Conservation (phyloP, 2,888 invertebrate species). For the Erebia ligea region DNA sequence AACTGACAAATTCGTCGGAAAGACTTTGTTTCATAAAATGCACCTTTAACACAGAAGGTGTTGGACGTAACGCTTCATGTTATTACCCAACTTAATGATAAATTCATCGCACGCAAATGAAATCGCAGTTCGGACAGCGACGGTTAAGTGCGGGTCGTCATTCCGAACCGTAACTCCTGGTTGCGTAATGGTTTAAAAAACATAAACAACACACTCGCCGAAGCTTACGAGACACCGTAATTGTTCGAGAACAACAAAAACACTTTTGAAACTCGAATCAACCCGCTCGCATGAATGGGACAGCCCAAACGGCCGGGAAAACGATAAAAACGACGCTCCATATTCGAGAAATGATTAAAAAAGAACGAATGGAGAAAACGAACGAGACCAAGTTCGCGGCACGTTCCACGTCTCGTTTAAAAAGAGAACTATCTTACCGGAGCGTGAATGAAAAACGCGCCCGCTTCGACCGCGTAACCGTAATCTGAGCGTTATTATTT, state of each 20-base stretch:
- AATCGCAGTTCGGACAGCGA: not conserved
- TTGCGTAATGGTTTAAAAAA: slow-evolving; percentile 54
- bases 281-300: slow-evolving; percentile 65
- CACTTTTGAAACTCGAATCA: slow-evolving; percentile 44
- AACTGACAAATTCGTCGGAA: too few species aligned
- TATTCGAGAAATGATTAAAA: slow-evolving; percentile 83
- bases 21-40: too few species aligned
- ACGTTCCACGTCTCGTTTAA: slow-evolving; percentile 74
- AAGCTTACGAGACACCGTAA: slow-evolving; percentile 53
- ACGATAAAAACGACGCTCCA: slow-evolving; percentile 80
- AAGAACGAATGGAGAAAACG: slow-evolving; percentile 71
- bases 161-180: slow-evolving; percentile 38
- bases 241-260: slow-evolving; percentile 66
- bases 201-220: slow-evolving; percentile 50
- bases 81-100: not conserved
- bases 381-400: slow-evolving; percentile 64
- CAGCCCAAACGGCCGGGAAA: slow-evolving; percentile 68
- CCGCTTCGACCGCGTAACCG: slow-evolving; percentile 69
- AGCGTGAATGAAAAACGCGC: slow-evolving; percentile 81
- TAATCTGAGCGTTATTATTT: slow-evolving; percentile 80
- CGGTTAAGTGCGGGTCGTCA: slow-evolving; percentile 28
- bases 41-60: too few species aligned
- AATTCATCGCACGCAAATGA: slow-evolving; percentile 9
- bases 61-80: too few species aligned
- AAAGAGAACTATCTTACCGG: slow-evolving; percentile 78